Evolutionary conservation across 1,140 invertebrate genomes (phyloP), one percentile per base, ranked within the genome.

Genomic region (Varroa destructor): DNA sequence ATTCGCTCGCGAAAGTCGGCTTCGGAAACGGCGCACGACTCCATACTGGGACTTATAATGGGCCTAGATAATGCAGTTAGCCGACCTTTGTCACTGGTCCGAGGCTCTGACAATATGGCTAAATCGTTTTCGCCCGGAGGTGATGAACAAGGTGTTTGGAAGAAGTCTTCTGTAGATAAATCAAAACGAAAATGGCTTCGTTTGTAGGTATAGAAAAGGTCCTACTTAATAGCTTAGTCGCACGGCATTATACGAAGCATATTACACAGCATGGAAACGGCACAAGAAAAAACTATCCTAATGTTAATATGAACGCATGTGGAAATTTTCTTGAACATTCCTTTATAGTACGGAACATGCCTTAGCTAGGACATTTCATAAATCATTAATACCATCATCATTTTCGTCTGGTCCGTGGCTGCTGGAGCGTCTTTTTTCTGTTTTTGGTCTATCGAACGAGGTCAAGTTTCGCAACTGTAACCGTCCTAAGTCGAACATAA

Each of bases 101-200:
- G 56, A 55, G 72, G 70, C 56, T 74, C 25, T 71, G 72, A 70
- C 57, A 74, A 37, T 43, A 74, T 43, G 56, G 61, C 70, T 12
- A 46, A 54, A 6, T 56, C 64, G 2, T 5, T 14, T 14, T 71
- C 71, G 51, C 56, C 72, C 70, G 43, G 79, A 6, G 92, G 92
- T 14, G 91, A 93, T 2, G 91, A 93, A 77, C 90, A 90, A 10
- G 92, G 93, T 3, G 93, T 97, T 78, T 91, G 85, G 79, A 91
- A 97, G 75, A 85, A 78, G 74, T 82, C 80, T 72, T 42, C 43
- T 74, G 73, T 25, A 55, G 57, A 14, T 55, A 74, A 55, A 74
- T 6, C 42, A 36, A 56, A 43, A 70, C 57, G 71, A 37, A 55
- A n/a, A 55, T 10, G 8, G 71, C 8, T n/a, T 43, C 43, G 56